Conservation (phyloP, 2,113 vertebrate genomes). For the Galbula dea region DNA sequence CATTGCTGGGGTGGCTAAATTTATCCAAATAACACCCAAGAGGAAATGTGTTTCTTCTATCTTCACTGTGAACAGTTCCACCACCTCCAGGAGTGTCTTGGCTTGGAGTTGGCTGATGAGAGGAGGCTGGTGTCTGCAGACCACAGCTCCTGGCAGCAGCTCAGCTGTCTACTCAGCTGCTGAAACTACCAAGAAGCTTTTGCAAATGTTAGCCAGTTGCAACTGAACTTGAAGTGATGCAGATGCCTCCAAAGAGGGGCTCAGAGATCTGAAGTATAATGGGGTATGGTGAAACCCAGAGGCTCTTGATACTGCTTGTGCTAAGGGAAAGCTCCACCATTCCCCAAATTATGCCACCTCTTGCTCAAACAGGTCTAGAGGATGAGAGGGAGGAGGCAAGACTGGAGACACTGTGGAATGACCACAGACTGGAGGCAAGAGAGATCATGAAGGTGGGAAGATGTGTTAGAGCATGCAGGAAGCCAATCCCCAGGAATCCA, state of each 20-base stretch:
- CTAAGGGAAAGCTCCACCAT: not conserved
- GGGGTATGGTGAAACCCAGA: not conserved
- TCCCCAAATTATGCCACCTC: not conserved
- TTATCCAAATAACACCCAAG: too few relatives aligned
- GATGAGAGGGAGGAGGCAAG: not conserved
- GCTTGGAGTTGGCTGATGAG: not conserved
- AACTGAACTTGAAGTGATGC: not conserved
- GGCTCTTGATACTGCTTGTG: not conserved
- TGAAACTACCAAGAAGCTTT: not conserved
- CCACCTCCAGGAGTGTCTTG: accelerated
- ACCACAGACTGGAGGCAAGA: not conserved
- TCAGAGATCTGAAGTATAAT: not conserved
- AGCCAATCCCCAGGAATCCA: not conserved
- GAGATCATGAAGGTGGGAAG: not conserved
- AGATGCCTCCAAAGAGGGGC: not conserved
- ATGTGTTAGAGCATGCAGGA: not conserved
- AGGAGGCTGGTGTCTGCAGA: not conserved
- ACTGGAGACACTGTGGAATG: not conserved
- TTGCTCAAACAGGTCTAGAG: not conserved
- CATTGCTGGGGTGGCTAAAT: too few relatives aligned
- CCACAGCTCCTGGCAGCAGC: not conserved
- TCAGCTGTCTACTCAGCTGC: not conserved
- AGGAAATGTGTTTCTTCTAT: not conserved
- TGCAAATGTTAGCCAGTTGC: not conserved
- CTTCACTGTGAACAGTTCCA: not conserved